phyloP scores from a whole-genome alignment of 2,113 vertebrate genomes.

The Okapia johnstoni region DNA sequence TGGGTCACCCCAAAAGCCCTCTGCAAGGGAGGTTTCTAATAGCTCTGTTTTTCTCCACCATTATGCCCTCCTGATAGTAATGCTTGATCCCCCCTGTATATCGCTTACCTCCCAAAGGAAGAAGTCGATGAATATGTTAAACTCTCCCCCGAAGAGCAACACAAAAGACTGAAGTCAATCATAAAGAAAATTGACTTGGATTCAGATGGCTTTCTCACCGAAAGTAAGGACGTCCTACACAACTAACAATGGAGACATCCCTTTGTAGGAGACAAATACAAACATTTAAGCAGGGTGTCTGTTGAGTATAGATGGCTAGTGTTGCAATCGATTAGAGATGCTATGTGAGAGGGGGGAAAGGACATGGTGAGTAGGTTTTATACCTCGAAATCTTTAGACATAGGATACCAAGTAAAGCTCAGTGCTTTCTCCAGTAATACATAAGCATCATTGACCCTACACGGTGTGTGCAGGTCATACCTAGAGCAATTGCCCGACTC shows the following conservation, averaged over 20 bases:
- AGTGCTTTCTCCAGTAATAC: background rate
- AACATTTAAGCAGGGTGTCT: background rate
- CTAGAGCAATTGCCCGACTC: background rate
- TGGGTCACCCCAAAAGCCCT: background rate
- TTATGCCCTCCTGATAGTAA: background rate
- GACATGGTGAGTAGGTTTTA: background rate
- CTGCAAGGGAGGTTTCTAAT: background rate
- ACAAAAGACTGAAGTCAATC: constrained; percentile 84
- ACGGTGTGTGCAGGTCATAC: background rate
- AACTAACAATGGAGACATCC: background rate
- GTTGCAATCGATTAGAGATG: background rate
- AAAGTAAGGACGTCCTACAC: constrained; percentile 79
- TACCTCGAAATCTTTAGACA: background rate
- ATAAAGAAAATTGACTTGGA: constrained; percentile 89
- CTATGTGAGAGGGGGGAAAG: background rate
- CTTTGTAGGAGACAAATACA: constrained; percentile 4
- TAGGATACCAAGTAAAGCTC: background rate
- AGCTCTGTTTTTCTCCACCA: background rate
- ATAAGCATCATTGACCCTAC: background rate
- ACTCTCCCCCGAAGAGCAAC: constrained; percentile 88
- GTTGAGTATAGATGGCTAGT: background rate
- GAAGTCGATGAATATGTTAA: constrained; percentile 88
- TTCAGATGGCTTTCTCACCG: constrained; percentile 84
- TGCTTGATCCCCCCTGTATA: background rate
- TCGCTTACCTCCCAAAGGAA: constrained; percentile 74